A percentile compares a stretch with the other conserved stretches of the same genome.
Conservation (phyloP, 2,888 invertebrate species). For the Matsumyia berberina region DNA sequence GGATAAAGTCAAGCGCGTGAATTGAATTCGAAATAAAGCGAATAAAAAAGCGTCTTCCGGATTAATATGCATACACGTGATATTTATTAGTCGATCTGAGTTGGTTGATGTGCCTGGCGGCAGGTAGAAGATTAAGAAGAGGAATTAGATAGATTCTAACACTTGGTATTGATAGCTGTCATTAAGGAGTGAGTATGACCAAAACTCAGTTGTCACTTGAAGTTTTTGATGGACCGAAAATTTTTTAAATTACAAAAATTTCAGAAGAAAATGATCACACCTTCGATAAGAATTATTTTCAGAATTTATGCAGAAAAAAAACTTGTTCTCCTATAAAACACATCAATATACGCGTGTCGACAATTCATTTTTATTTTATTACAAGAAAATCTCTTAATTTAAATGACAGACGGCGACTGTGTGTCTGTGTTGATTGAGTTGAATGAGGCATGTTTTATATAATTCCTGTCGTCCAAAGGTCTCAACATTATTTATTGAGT, state of each 20-base stretch:
- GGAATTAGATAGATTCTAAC: background rate
- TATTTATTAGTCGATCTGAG: slow-evolving; percentile 29
- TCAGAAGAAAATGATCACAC: background rate
- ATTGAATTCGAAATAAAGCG: no score
- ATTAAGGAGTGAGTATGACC: no score
- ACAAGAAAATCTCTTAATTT: background rate
- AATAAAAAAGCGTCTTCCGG: slow-evolving; percentile 60
- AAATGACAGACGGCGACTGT: background rate
- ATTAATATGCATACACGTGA: slow-evolving; percentile 46
- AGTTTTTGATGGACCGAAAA: no score
- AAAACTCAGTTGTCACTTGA: no score
- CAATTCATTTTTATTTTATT: background rate
- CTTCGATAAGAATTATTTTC: no score
- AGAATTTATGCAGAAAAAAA: background rate
- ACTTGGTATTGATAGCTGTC: no score
- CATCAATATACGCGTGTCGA: slow-evolving; percentile 8
- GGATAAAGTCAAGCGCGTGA: slow-evolving; percentile 39
- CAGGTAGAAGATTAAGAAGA: slow-evolving; percentile 3
- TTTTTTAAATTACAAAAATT: no score
- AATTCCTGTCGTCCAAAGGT: background rate
- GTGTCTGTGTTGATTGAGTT: slow-evolving; percentile 21
- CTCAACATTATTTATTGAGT: background rate
- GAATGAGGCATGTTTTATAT: slow-evolving; percentile 5
- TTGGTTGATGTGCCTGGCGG: background rate
- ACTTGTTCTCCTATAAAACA: background rate